Evolutionary conservation across 2,888 invertebrate genomes (phyloP).

Genomic region (Diabrotica balteata): DNA sequence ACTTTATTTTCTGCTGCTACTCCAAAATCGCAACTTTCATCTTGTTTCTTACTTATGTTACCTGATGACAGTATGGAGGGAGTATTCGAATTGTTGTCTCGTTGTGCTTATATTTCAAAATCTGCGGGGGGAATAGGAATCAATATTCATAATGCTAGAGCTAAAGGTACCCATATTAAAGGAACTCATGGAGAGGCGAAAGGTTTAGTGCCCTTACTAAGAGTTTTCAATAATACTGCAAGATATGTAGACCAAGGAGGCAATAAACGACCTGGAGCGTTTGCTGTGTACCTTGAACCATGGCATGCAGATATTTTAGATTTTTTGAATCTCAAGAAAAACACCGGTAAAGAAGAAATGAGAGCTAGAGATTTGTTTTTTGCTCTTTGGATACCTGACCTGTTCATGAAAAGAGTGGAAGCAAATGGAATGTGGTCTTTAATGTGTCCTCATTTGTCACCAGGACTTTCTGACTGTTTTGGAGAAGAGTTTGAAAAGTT

Average conservation of each 20-base stretch:
- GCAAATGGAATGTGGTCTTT: conserved; percentile 87
- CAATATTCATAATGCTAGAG: conserved; percentile 94
- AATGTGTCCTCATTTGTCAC: conserved; percentile 96
- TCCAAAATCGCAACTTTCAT: conserved; percentile 88
- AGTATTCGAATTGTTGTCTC: conserved; percentile 89
- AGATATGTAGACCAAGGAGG: conserved; percentile 98
- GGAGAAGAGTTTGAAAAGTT: conserved; percentile 93
- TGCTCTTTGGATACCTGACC: conserved; percentile 97
- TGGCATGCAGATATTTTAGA: conserved; percentile 99
- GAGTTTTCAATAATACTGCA: conserved; percentile 95
- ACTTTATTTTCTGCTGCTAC: conserved; percentile 97
- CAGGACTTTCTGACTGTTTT: conserved; percentile 90
- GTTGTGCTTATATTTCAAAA: conserved; percentile 95
- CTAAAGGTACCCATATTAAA: conserved; percentile 88
- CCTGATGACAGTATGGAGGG: conserved; percentile 94
- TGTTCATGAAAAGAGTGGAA: conserved; percentile 96
- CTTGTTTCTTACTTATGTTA: conserved; percentile 96
- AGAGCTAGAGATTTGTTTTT: conserved; percentile 96
- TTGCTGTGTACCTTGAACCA: conserved; percentile 97
- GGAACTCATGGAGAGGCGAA: conserved; percentile 95
- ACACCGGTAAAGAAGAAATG: conserved; percentile 90
- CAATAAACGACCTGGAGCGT: conserved; percentile 96
- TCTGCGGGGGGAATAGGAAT: conserved; percentile 97
- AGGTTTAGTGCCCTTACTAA: conserved; percentile 93
- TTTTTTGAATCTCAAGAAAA: conserved; percentile 89